Conservation (phyloP, 2,113 vertebrate genomes). For the Vicugna pacos region DNA sequence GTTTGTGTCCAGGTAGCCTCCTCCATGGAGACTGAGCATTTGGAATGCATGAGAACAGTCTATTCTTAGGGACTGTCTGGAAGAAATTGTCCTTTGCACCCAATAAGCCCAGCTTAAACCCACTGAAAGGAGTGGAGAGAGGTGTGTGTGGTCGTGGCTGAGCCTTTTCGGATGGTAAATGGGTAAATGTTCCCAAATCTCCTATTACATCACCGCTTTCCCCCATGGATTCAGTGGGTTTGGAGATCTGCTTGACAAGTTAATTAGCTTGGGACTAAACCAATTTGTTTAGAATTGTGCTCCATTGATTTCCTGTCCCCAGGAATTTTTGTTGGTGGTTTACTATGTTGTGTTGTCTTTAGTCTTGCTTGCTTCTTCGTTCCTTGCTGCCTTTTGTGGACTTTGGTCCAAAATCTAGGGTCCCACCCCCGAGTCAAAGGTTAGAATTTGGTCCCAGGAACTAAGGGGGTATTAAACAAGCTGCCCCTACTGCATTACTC, state of each 20-base stretch:
- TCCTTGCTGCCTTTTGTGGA: slow-evolving; percentile 68
- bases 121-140: slow-evolving; percentile 67
- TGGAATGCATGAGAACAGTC: slow-evolving; percentile 77
- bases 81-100: slow-evolving; percentile 76
- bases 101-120: slow-evolving; percentile 73
- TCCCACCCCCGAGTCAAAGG: slow-evolving; percentile 76
- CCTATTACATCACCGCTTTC: slow-evolving; percentile 71
- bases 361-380: slow-evolving; percentile 73
- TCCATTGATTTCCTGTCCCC: slow-evolving; percentile 74
- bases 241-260: slow-evolving; percentile 75
- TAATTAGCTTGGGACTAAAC: slow-evolving; percentile 77
- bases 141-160: slow-evolving; percentile 67
- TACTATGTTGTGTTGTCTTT: slow-evolving; percentile 70
- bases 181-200: slow-evolving; percentile 74
- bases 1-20: slow-evolving; percentile 78
- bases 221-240: slow-evolving; percentile 64
- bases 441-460: slow-evolving; percentile 69
- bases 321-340: slow-evolving; percentile 74
- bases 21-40: slow-evolving; percentile 78
- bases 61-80: slow-evolving; percentile 70
- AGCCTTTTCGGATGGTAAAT: slow-evolving; percentile 72
- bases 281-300: slow-evolving; percentile 79
- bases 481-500: background rate
- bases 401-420: slow-evolving; percentile 75
- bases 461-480: slow-evolving; percentile 51